phyloP scores from a whole-genome alignment of 2,888 invertebrate species.

The Epirrhoe tristata region DNA sequence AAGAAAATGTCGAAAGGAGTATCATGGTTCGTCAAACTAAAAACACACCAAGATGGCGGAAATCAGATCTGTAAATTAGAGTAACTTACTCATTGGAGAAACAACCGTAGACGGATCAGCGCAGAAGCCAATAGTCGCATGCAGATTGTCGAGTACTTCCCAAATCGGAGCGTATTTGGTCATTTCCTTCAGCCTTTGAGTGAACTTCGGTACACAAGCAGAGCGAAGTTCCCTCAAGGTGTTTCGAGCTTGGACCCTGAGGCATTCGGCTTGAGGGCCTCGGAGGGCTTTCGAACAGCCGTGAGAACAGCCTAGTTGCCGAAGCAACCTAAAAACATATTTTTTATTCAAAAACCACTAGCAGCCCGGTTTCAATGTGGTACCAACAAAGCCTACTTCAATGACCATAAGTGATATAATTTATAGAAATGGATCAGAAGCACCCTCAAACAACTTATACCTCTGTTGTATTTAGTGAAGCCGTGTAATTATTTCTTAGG shows the following conservation, averaged over 20 bases:
- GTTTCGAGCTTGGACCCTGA: constrained; percentile 92
- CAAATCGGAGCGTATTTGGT: constrained; percentile 91
- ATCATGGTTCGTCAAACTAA: too few species aligned
- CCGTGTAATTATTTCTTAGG: neutral
- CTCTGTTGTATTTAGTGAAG: too few species aligned
- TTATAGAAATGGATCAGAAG: too few species aligned
- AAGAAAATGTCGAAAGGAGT: neutral
- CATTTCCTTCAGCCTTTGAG: constrained; percentile 88
- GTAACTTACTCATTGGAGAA: constrained; percentile 93
- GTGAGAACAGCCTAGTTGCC: constrained; percentile 96
- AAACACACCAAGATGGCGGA: too few species aligned
- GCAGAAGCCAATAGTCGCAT: constrained; percentile 98
- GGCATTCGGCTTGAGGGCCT: constrained; percentile 95
- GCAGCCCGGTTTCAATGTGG: neutral
- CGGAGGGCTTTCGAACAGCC: constrained; percentile 95
- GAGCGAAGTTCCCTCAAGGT: constrained; percentile 90
- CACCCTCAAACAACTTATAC: too few species aligned
- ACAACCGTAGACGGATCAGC: constrained; percentile 94
- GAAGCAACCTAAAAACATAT: constrained; percentile 87
- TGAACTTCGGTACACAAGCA: constrained; percentile 80
- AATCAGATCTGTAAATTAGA: neutral
- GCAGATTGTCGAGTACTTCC: constrained; percentile 96
- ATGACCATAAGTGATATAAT: too few species aligned
- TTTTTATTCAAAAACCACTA: neutral
- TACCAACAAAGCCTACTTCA: too few species aligned